phyloP scores from a whole-genome alignment of 1,140 invertebrate genomes.

The Nymphalis io region DNA sequence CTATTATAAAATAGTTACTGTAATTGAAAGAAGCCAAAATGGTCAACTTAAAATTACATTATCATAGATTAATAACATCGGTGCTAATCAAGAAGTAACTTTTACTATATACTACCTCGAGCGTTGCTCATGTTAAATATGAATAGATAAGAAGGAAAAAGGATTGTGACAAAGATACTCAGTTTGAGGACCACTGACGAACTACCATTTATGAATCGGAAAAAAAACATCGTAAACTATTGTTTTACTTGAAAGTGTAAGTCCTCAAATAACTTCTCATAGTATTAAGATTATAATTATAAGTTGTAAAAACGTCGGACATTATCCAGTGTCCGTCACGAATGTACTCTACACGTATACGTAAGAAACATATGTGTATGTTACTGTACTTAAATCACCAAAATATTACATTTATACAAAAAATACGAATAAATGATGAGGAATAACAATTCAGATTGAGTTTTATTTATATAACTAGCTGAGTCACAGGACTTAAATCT shows the following conservation, averaged over 20 bases:
- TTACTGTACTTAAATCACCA: not conserved
- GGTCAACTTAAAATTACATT: not conserved
- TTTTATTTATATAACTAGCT: too few relatives aligned
- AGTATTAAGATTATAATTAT: constrained; percentile 8
- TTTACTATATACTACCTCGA: constrained; percentile 28
- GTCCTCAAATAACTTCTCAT: constrained; percentile 16
- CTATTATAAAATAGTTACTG: too few relatives aligned
- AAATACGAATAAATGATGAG: not conserved
- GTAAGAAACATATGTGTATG: not conserved
- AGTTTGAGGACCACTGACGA: constrained; percentile 13
- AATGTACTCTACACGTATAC: not conserved
- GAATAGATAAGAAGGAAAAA: not conserved
- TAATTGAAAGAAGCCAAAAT: not conserved
- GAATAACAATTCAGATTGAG: too few relatives aligned
- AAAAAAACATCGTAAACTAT: not conserved
- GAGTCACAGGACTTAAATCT: too few relatives aligned
- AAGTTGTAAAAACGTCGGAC: constrained; percentile 8
- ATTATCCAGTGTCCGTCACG: not conserved
- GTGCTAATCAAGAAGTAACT: not conserved
- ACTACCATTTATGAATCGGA: not conserved
- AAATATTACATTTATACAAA: not conserved
- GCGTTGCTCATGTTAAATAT: constrained; percentile 25
- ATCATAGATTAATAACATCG: not conserved
- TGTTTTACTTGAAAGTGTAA: constrained; percentile 1
- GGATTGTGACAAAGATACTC: constrained; percentile 13